Evolutionary conservation across 2,113 vertebrate genomes (phyloP).

Genomic region (Hypanus sabinus): DNA sequence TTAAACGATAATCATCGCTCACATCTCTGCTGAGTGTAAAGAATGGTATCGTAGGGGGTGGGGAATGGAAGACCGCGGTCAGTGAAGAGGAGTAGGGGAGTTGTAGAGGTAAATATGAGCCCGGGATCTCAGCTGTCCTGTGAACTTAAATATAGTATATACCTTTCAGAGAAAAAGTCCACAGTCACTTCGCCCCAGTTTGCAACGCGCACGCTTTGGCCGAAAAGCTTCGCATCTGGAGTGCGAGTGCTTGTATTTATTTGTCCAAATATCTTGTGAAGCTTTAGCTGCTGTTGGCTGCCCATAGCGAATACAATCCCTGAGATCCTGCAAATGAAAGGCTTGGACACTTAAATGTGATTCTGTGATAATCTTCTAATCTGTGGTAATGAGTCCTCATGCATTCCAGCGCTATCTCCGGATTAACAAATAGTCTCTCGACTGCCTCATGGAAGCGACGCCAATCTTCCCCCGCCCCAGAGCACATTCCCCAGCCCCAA

Average conservation of each 20-base stretch:
- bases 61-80: too few relatives aligned
- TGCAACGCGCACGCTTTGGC: too few relatives aligned
- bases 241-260: not conserved
- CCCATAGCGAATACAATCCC: not conserved
- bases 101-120: too few relatives aligned
- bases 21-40: not conserved
- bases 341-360: not conserved
- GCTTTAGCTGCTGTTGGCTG: not conserved
- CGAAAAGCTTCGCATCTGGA: not conserved
- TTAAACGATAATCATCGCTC: not conserved
- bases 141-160: not conserved
- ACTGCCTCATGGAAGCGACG: not conserved
- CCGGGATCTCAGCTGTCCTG: not conserved
- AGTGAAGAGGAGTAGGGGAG: too few relatives aligned
- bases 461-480: not conserved
- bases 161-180: not conserved
- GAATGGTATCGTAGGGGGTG: not conserved
- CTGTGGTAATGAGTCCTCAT: not conserved
- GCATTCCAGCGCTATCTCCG: not conserved
- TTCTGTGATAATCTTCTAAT: not conserved
- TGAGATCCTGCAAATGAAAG: not conserved
- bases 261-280: not conserved
- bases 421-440: too few relatives aligned
- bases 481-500: not conserved
- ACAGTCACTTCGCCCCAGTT: not conserved